phyloP scores from a whole-genome alignment of 2,113 vertebrate species.

The cat (Felis catus) region F.catus_Fca126_mat1.0 CM031424.1:80977501-80978000 shows the following conservation, averaged over 20 bases:
- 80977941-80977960: background rate
- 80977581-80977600: background rate
- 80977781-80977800: constrained; percentile 53
- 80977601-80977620: background rate
- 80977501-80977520: rapidly evolving
- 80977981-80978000: constrained; percentile 71
- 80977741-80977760: rapidly evolving
- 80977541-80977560: background rate
- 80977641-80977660: background rate
- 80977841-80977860: constrained; percentile 42
- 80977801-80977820: background rate
- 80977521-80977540: background rate
- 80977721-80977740: background rate
- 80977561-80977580: background rate
- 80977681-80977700: background rate
- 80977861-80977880: constrained; percentile 44
- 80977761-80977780: background rate
- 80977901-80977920: background rate
- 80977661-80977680: background rate
- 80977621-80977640: background rate
- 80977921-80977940: constrained; percentile 31
- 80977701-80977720: background rate
- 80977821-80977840: background rate
- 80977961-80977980: constrained; percentile 56
- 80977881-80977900: constrained; percentile 38